Conservation (phyloP, 2,888 invertebrate genomes). For the Lithophane ornitopus region DNA sequence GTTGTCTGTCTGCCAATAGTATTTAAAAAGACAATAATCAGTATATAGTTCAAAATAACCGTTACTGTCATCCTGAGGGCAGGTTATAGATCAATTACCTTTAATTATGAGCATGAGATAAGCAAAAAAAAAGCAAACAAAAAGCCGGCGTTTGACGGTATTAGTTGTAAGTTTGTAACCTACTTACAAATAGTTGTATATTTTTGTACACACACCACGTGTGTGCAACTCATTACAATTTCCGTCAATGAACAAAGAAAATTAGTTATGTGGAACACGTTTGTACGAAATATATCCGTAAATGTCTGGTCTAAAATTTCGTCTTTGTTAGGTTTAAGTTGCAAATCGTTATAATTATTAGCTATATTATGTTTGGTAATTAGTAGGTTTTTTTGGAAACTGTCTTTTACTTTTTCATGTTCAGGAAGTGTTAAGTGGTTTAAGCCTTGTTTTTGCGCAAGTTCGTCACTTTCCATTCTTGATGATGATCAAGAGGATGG, state of each 20-base stretch:
- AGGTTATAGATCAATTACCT: neutral
- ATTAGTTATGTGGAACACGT: conserved; percentile 22
- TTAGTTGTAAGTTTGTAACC: conserved; percentile 45
- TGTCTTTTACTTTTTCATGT: neutral
- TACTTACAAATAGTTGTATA: conserved; percentile 24
- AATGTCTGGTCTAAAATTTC: conserved; percentile 11
- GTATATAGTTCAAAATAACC: neutral
- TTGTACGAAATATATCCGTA: conserved; percentile 9
- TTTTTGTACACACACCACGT: conserved; percentile 11
- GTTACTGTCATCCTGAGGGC: neutral
- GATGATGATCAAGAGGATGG: neutral
- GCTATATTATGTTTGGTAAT: conserved; percentile 4
- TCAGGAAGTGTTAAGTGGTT: neutral
- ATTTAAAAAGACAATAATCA: neutral
- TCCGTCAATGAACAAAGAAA: conserved; percentile 50
- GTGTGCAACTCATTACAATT: conserved; percentile 33
- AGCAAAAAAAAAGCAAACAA: conserved; percentile 8
- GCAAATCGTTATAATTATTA: neutral
- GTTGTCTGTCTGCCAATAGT: neutral
- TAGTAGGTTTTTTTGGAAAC: neutral
- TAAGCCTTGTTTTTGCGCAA: neutral
- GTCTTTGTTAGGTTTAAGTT: conserved; percentile 27
- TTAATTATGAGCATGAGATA: neutral
- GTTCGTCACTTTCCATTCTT: neutral
- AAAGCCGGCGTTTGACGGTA: conserved; percentile 1